These are phyloP conservation scores for Hesperophylax magnus DNA, from an alignment of 1,140 invertebrate genomes.

Conservation along the genomic window DNA sequence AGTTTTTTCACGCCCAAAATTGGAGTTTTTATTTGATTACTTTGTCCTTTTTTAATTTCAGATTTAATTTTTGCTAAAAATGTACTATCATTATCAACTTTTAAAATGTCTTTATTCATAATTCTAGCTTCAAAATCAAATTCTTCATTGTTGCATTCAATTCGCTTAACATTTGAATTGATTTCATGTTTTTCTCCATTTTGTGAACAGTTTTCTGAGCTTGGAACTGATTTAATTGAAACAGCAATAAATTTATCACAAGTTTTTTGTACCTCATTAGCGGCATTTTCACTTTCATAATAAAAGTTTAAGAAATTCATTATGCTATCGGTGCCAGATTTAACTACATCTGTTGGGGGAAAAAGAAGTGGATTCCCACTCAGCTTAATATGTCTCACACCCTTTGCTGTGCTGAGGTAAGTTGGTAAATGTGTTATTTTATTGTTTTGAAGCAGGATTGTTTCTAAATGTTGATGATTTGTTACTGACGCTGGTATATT, in stretches of 20 bases:
- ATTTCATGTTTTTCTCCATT: not conserved
- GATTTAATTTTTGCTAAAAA: not conserved
- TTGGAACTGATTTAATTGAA: not conserved
- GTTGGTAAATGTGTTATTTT: slow-evolving; percentile 69
- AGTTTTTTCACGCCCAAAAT: not conserved
- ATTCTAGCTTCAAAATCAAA: slow-evolving; percentile 14
- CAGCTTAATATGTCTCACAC: slow-evolving; percentile 70
- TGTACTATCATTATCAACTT: not conserved
- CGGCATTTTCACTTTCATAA: slow-evolving; percentile 58
- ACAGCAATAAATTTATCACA: not conserved
- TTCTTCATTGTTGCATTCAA: slow-evolving; percentile 14
- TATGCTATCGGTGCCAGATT: slow-evolving; percentile 64
- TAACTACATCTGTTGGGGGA: slow-evolving; percentile 68
- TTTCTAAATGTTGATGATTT: slow-evolving; percentile 69
- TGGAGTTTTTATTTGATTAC: slow-evolving; percentile 1
- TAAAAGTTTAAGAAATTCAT: slow-evolving; percentile 68
- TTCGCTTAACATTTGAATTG: slow-evolving; percentile 1
- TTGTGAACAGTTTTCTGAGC: not conserved
- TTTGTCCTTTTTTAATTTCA: not conserved
- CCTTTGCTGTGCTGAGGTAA: slow-evolving; percentile 69
- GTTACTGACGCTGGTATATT: slow-evolving; percentile 69
- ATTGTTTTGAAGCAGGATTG: slow-evolving; percentile 73
- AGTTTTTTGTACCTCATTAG: slow-evolving; percentile 7
- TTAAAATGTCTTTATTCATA: not conserved
- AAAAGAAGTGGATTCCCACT: slow-evolving; percentile 69